Conservation (phyloP, 2,797 vertebrate species). For the Perodicticus potto region DNA sequence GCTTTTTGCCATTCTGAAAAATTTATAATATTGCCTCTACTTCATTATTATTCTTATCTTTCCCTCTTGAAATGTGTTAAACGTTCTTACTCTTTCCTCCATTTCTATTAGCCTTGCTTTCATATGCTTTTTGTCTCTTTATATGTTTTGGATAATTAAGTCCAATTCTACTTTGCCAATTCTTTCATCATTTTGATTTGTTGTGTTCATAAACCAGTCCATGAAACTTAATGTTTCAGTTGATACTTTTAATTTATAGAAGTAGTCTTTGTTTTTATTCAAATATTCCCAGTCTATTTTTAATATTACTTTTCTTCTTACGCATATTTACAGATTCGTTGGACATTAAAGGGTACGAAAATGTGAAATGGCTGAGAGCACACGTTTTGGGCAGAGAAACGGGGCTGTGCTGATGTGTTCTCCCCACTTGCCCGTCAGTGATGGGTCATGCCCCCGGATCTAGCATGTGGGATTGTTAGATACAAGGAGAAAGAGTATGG, state of each 20-base stretch:
- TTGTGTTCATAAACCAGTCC: not conserved
- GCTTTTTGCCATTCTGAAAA: not conserved
- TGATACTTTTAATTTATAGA: not conserved
- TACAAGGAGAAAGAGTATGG: not conserved
- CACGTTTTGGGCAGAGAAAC: not conserved
- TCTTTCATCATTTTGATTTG: conserved; percentile 1
- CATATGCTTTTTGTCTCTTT: not conserved
- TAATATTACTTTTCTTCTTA: not conserved
- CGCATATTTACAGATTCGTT: not conserved
- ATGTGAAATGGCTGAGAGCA: not conserved
- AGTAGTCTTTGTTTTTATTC: conserved; percentile 15
- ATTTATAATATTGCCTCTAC: not conserved
- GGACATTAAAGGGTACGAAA: not conserved
- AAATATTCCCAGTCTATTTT: conserved; percentile 22
- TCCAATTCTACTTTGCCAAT: not conserved
- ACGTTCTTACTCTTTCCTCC: not conserved
- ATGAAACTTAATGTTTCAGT: not conserved
- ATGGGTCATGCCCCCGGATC: not conserved
- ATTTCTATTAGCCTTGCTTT: not conserved
- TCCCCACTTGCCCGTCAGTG: not conserved
- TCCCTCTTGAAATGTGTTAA: not conserved
- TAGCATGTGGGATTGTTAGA: not conserved
- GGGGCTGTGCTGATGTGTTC: not conserved
- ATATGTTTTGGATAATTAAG: not conserved
- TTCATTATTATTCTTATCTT: not conserved